These are phyloP conservation scores for Gallinago stenura DNA, from an alignment of 2,797 vertebrate species.

Conservation along the genomic window DNA sequence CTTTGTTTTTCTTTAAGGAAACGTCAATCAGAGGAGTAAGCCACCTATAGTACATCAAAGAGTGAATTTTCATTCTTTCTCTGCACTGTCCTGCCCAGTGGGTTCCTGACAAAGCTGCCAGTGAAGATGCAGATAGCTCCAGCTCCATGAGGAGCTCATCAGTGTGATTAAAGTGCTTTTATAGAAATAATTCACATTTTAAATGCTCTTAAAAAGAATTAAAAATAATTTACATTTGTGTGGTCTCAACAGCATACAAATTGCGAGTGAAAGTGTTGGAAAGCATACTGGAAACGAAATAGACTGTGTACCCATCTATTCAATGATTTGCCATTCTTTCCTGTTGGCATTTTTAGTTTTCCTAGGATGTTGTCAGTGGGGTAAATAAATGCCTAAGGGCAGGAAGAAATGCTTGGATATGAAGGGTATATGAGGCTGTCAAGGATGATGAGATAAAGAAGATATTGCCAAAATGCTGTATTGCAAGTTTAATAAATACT, in stretches of 20 bases:
- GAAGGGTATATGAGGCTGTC: not conserved
- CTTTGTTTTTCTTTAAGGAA: not conserved
- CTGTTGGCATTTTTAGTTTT: not conserved
- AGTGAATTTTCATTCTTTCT: not conserved
- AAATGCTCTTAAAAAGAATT: not conserved
- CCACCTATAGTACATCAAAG: not conserved
- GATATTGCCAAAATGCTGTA: rapidly evolving
- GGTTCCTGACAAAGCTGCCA: not conserved
- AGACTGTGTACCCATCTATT: not conserved
- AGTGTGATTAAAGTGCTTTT: not conserved
- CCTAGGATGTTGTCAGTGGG: rapidly evolving
- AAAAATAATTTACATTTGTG: no score
- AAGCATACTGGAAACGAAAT: not conserved
- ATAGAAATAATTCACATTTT: not conserved
- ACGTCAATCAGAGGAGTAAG: not conserved
- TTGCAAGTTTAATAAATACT: not conserved
- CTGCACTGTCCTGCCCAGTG: rapidly evolving
- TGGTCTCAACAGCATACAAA: not conserved
- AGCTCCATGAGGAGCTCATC: rapidly evolving
- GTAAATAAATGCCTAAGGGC: not conserved
- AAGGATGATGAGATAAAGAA: not conserved
- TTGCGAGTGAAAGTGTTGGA: not conserved
- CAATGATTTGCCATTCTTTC: not conserved
- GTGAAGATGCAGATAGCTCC: not conserved
- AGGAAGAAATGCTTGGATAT: not conserved